A percentile compares a stretch with the other conserved stretches of the same genome.
Conservation (phyloP, 2,797 vertebrate genomes). For the Potorous gilbertii region DNA sequence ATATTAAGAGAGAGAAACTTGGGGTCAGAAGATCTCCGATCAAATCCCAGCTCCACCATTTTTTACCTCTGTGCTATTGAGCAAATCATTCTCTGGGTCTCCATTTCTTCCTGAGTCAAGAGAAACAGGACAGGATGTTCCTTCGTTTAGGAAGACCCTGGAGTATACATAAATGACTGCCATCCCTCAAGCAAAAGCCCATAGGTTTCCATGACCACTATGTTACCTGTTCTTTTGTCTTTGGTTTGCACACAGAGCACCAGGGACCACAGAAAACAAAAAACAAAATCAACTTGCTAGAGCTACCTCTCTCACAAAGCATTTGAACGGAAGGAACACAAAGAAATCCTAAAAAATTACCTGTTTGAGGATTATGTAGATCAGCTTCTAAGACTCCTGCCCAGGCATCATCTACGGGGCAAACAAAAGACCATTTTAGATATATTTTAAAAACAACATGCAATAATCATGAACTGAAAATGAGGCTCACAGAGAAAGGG, state of each 20-base stretch:
- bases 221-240: neutral
- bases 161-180: neutral
- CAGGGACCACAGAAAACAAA: neutral
- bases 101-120: neutral
- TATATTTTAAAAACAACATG: neutral
- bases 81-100: neutral
- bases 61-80: neutral
- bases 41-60: neutral
- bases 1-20: neutral
- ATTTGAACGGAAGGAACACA: neutral
- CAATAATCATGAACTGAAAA: neutral
- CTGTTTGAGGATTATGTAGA: conserved; percentile 46
- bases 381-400: conserved; percentile 58
- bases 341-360: conserved; percentile 41
- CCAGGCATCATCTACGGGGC: conserved; percentile 56
- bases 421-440: conserved; percentile 55
- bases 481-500: neutral
- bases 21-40: neutral
- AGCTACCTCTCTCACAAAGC: neutral
- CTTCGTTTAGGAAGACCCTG: neutral
- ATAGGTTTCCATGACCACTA: neutral
- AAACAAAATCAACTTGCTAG: neutral
- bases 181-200: neutral
- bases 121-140: neutral
- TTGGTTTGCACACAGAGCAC: neutral